Conservation (phyloP, 1,140 invertebrate genomes). For the Drosophila biarmipes region DNA sequence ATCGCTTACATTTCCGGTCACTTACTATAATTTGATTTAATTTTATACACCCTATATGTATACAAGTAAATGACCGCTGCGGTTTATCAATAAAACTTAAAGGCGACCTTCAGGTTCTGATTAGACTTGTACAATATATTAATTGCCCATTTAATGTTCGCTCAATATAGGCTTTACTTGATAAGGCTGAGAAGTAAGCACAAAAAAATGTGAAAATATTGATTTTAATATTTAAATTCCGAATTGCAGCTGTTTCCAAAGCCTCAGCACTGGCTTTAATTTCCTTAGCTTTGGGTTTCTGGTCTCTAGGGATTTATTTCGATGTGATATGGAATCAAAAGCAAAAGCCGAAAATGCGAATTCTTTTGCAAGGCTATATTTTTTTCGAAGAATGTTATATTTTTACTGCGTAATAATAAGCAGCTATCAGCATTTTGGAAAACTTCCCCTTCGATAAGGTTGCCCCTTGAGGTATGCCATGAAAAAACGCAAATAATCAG, state of each 20-base stretch:
- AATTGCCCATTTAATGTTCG: conserved; percentile 6
- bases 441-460: not conserved
- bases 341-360: not conserved
- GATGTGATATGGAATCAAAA: not conserved
- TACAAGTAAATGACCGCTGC: conserved; percentile 7
- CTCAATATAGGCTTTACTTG: not conserved
- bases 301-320: not conserved
- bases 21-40: not conserved
- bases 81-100: not conserved
- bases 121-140: conserved; percentile 10
- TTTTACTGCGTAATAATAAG: not conserved
- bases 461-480: conserved; percentile 18
- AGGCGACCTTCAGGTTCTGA: conserved; percentile 4
- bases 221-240: not conserved
- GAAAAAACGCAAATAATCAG: not conserved
- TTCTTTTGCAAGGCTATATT: not conserved
- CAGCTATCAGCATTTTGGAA: not conserved
- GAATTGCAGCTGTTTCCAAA: not conserved
- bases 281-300: not conserved
- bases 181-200: not conserved
- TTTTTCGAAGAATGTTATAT: not conserved
- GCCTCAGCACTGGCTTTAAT: not conserved
- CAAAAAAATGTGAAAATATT: not conserved
- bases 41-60: not conserved
- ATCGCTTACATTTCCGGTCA: not conserved